Evolutionary conservation across 2,888 invertebrate genomes (phyloP).

Genomic region (Ellobium chinense): DNA sequence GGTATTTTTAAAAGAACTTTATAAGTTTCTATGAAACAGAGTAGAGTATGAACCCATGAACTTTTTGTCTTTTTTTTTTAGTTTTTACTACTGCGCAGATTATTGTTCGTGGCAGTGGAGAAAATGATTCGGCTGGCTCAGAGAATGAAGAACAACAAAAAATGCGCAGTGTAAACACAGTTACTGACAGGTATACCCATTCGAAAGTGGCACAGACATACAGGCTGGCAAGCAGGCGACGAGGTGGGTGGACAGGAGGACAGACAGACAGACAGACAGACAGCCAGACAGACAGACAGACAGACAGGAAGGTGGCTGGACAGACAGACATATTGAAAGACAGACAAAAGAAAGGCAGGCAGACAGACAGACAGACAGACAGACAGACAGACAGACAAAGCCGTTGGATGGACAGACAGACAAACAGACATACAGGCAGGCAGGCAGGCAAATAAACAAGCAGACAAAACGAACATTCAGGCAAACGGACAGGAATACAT

Average conservation of each 20-base stretch:
- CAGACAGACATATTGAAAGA: background rate
- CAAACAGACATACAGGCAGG: background rate
- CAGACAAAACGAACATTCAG: no score
- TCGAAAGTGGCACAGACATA: background rate
- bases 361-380: background rate
- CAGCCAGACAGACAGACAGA: background rate
- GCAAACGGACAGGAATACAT: no score
- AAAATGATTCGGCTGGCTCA: background rate
- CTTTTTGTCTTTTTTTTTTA: no score
- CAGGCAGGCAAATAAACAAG: background rate
- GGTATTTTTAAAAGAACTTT: no score
- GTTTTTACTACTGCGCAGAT: no score
- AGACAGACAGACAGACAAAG: background rate
- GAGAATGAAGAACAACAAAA: background rate
- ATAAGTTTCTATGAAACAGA: no score
- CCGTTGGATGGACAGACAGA: background rate
- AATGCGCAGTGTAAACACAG: background rate
- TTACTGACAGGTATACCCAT: no score
- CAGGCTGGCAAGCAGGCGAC: background rate
- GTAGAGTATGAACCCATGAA: no score
- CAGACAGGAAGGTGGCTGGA: background rate
- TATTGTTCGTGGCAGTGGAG: background rate
- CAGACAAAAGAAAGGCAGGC: background rate
- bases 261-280: background rate
- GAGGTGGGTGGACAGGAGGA: background rate